Evolutionary conservation across 53 echinoderm and acorn worm genomes (phyloP).

Genomic region (Pentamera pediparva): DNA sequence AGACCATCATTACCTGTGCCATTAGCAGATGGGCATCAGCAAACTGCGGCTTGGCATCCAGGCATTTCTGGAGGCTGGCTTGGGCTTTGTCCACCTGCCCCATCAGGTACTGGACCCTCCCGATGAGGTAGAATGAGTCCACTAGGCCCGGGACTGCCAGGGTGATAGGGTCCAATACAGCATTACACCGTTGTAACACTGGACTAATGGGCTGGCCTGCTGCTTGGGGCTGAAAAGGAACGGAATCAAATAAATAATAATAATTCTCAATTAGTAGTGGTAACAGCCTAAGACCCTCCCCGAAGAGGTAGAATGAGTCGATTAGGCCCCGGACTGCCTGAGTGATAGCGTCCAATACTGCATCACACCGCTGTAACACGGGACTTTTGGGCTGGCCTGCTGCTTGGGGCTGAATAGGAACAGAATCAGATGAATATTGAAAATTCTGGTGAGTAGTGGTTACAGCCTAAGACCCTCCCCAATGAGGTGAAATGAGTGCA

Average conservation of each 20-base stretch:
- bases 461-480: too few species aligned
- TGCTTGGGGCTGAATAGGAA: slow-evolving; percentile 63
- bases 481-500: slow-evolving; percentile 74
- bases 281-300: too few species aligned
- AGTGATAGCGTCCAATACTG: slow-evolving; percentile 79
- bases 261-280: too few species aligned
- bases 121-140: slow-evolving; percentile 74
- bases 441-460: too few species aligned
- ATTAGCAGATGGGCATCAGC: slow-evolving; percentile 93
- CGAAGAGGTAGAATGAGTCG: slow-evolving; percentile 74
- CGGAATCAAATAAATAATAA: background rate
- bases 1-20: slow-evolving; percentile 70
- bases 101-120: slow-evolving; percentile 71
- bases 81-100: slow-evolving; percentile 86
- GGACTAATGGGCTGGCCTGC: slow-evolving; percentile 79
- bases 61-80: slow-evolving; percentile 82
- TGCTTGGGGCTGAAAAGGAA: slow-evolving; percentile 63
- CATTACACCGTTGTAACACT: slow-evolving; percentile 67
- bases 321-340: slow-evolving; percentile 91
- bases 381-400: slow-evolving; percentile 78
- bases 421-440: background rate
- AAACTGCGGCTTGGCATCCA: slow-evolving; percentile 85
- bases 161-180: slow-evolving; percentile 80
- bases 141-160: slow-evolving; percentile 91
- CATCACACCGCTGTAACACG: slow-evolving; percentile 67